Evolutionary conservation across 1,140 invertebrate species (phyloP), one percentile per base, ranked within the genome.

Genomic region (Leptopilina clavipes): DNA sequence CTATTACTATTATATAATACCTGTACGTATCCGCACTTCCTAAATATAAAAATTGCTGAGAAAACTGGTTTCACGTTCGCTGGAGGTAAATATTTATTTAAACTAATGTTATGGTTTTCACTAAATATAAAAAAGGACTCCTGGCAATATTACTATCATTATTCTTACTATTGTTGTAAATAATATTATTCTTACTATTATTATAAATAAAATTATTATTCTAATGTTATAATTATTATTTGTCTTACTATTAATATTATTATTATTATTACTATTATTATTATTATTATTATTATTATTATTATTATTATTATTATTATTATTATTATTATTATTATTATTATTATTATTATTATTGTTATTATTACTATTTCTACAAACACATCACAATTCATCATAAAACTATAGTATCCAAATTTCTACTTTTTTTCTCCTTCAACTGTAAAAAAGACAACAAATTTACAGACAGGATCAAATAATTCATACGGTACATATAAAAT

Each of bases 1-100:
- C 56, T 59, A 59, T 65, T 40, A 40, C 9, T 8, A 52, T 17
- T 52, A 17, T 52, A n/a, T 48, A 65, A 25, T 65, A 65, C 59
- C 59, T 65, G 22, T 14, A 14, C n/a, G 12, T 22, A n/a, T 37
- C 59, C 25, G 9, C 9, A 31, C 5, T 65, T 65, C 59, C 22
- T 37, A 65, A 65, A 65, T 8, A 3, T n/a, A 65, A 14, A 31
- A 22, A 31, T n/a, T 31, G 19, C 3, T 18, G 2, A 40, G n/a
- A 40, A 59, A 11, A 59, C 56, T 59, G 22, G 59, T 65, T 3
- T 65, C 56, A 59, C 9, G 56, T 25, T 59, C 11, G 22, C 25
- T 22, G 25, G n/a, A 37, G 25, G 14, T 31, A 17, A 17, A 8
- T 6, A 17, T n/a, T 65, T 65, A n/a, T 31, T 19, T 25, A 22